These are phyloP conservation scores for Boloria euphrosyne DNA, from an alignment of 2,888 invertebrate species.

Conservation along the genomic window DNA sequence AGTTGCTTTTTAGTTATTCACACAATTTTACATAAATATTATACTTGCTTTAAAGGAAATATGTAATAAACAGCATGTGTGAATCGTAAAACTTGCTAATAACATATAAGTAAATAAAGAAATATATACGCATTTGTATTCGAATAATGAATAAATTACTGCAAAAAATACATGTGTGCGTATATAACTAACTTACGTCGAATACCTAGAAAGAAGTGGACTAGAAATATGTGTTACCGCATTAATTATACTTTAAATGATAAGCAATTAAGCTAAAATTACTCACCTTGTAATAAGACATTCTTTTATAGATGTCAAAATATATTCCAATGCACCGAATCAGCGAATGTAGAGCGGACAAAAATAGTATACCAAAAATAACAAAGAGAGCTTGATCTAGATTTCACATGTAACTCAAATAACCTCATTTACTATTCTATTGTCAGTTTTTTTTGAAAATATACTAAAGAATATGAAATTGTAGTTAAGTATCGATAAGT, in stretches of 20 bases:
- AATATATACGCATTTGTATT: slow-evolving; percentile 13
- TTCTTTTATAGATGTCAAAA: slow-evolving; percentile 77
- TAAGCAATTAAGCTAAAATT: slow-evolving; percentile 37
- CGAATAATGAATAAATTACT: slow-evolving; percentile 20
- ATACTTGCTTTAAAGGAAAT: too few species aligned
- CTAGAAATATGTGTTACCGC: slow-evolving; percentile 29
- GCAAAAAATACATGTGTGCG: slow-evolving; percentile 21
- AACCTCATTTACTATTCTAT: slow-evolving; percentile 5
- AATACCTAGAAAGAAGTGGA: slow-evolving; percentile 22
- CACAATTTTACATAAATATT: too few species aligned
- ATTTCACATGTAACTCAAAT: slow-evolving; percentile 26
- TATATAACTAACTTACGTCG: slow-evolving; percentile 24
- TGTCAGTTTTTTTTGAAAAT: slow-evolving; percentile 21
- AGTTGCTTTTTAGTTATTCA: too few species aligned
- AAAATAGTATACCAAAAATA: slow-evolving; percentile 81
- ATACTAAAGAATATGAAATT: slow-evolving; percentile 38
- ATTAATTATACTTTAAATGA: slow-evolving; percentile 33
- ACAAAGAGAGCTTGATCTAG: slow-evolving; percentile 48
- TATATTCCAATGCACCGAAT: slow-evolving; percentile 70
- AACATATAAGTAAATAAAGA: slow-evolving; percentile 16
- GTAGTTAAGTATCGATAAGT: slow-evolving; percentile 48
- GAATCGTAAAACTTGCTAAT: neutral
- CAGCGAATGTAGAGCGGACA: slow-evolving; percentile 71
- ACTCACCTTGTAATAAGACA: slow-evolving; percentile 74
- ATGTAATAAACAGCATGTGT: too few species aligned